Evolutionary conservation across 2,888 invertebrate species (phyloP), one percentile per base, ranked within the genome.

Genomic region (Morpho deidamia): DNA sequence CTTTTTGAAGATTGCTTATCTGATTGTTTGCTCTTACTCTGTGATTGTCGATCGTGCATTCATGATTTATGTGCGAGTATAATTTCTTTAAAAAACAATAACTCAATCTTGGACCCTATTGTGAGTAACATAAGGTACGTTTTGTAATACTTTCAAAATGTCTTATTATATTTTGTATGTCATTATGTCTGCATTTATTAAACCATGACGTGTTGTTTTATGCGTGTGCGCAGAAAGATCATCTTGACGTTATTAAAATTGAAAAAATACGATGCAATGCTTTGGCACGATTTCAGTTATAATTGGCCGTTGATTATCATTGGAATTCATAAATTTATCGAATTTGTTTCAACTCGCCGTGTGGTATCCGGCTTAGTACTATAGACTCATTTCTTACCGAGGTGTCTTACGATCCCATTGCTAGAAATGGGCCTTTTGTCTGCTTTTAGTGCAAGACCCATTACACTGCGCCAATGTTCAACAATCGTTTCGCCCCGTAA

Each of bases 1-100:
- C 65, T 65, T 65, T 66, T 66, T 64, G 62, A 65, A 62, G 66
- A 66, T 66, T 59, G 63, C 60, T 61, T 66, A 62, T 65, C 66
- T 60, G 62, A 62, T 60, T 63, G 62, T 62, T 66, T 63, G 62
- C 65, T 64, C 58, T 64, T 63, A 59, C 63, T 59, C 55, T 58
- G 49, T 64, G 63, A 63, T 63, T 60, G 64, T 60, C 59, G 61
- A 64, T 66, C 61, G 62, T 59, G 59, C 59, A 57, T 59, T 52
- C 58, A 61, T 66, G 67, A 66, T 67, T 64, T 66, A 66, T 65
- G 59, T 60, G 51, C 53, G 51, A 52, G 60, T 52, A 62, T 57
- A 61, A 59, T 64, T 58, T 60, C 46, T 57, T 55, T 42, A 11
- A 14, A 40, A 14, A 11, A 8, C 7, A 23, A 7, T 12, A 5